Conservation (phyloP, 2,797 vertebrate genomes). For the Dromococcyx pavoninus region DNA sequence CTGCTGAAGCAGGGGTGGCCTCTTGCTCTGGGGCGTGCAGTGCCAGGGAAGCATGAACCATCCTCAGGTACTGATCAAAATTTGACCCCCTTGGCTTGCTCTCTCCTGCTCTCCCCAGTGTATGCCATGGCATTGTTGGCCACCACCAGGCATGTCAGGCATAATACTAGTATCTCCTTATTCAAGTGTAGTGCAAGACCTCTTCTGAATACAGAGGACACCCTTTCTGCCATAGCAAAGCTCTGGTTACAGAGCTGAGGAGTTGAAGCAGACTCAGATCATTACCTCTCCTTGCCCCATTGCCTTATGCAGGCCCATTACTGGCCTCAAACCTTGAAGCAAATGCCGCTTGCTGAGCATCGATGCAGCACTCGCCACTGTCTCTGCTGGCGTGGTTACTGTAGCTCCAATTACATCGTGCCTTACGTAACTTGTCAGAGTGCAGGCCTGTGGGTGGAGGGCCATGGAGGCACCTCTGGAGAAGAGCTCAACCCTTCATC, state of each 20-base stretch:
- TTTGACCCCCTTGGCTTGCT: neutral
- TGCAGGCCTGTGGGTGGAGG: neutral
- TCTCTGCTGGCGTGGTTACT: neutral
- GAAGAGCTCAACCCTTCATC: neutral
- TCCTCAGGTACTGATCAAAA: neutral
- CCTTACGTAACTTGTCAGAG: neutral
- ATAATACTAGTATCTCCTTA: neutral
- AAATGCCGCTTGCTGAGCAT: neutral
- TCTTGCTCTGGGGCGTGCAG: neutral
- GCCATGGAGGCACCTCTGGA: neutral
- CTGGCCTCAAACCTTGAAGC: no score
- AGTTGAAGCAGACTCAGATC: neutral
- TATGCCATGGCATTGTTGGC: neutral
- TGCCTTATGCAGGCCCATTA: neutral
- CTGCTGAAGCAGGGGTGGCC: neutral
- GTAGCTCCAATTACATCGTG: neutral
- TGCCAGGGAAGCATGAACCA: neutral
- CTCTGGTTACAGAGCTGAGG: neutral
- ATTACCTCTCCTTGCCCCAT: fast-evolving
- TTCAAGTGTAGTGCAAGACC: neutral
- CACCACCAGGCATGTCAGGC: neutral
- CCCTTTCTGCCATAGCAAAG: neutral
- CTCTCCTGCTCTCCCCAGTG: neutral
- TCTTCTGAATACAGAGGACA: neutral
- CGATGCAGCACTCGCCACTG: neutral